Evolutionary conservation across 2,888 invertebrate genomes (phyloP), one percentile per base, ranked within the genome.

Genomic region (Anthophora plumipes): DNA sequence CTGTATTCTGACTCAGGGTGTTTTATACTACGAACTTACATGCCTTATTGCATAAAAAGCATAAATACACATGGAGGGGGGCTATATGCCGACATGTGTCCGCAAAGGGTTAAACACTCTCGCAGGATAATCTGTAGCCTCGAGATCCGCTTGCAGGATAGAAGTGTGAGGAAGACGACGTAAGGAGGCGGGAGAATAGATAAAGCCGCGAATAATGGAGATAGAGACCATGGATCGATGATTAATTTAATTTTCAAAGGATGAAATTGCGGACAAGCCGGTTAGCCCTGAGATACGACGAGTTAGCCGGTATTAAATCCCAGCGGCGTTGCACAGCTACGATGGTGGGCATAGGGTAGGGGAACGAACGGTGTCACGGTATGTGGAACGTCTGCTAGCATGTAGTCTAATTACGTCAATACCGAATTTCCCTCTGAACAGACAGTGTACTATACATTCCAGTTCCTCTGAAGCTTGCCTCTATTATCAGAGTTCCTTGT

Each of bases 401-500:
- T 83, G 67, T 83, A 84, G 83, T 82, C 80, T 87, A 88, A 87
- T 88, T 88, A 88, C 87, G 83, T 83, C 85, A 86, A 85, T 85
- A 83, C 77, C 83, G 80, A 77, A 85, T 85, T 82, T 85, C 80
- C 85, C 80, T 85, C 77, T 71, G 83, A 85, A 69, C 80, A 57
- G 82, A 69, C 67, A 76, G 48, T 75, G 57, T 67, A 67, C 69
- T n/a, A 79, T 85, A 61, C 75, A 76, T 82, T 74, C 75, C 76
- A 48, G 73, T 57, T 82, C 52, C 82, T 76, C 83, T 71, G 83
- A 76, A 77, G 82, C 85, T 74, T 59, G 70, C 73, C 78, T 79
- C 83, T 84, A 86, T 88, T 88, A 88, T 87, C 88, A 78, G 72
- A 82, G 79, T 85, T 87, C 86, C 88, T 88, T 89, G 83, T 82